Evolutionary conservation across 2,888 invertebrate species (phyloP).

Genomic region (Erebia palarica): DNA sequence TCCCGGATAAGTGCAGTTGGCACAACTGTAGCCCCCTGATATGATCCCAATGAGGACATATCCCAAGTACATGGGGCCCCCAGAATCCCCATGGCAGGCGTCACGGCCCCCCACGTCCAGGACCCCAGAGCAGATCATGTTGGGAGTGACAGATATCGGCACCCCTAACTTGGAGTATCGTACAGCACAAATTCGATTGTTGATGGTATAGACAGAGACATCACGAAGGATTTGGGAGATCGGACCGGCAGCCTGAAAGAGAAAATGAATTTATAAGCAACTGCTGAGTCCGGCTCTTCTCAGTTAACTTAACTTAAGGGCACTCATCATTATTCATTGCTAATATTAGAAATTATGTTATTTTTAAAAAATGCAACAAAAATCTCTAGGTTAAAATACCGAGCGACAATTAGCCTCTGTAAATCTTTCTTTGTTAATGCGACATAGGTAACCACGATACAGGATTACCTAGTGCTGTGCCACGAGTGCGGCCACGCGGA

Average conservation of each 20-base stretch:
- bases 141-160: conserved; percentile 52
- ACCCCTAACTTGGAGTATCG: conserved; percentile 51
- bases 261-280: neutral
- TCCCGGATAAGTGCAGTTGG: conserved; percentile 62
- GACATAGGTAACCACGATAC: too few species aligned
- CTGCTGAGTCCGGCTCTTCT: too few species aligned
- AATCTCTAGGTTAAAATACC: too few species aligned
- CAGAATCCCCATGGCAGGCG: conserved; percentile 59
- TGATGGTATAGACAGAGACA: conserved; percentile 53
- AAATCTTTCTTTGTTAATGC: too few species aligned
- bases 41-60: conserved; percentile 62
- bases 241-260: conserved; percentile 39
- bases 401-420: too few species aligned
- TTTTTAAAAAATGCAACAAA: too few species aligned
- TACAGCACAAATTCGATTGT: conserved; percentile 54
- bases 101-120: conserved; percentile 55
- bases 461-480: too few species aligned
- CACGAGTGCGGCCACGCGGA: too few species aligned
- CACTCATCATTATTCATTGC: too few species aligned
- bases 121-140: conserved; percentile 66
- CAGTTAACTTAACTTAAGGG: too few species aligned
- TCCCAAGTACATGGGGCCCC: conserved; percentile 48
- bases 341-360: too few species aligned
- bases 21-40: conserved; percentile 68
- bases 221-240: conserved; percentile 50